Base-by-base conservation (phyloP, 2,113 vertebrate species). In the Origma solitaria region DNA sequence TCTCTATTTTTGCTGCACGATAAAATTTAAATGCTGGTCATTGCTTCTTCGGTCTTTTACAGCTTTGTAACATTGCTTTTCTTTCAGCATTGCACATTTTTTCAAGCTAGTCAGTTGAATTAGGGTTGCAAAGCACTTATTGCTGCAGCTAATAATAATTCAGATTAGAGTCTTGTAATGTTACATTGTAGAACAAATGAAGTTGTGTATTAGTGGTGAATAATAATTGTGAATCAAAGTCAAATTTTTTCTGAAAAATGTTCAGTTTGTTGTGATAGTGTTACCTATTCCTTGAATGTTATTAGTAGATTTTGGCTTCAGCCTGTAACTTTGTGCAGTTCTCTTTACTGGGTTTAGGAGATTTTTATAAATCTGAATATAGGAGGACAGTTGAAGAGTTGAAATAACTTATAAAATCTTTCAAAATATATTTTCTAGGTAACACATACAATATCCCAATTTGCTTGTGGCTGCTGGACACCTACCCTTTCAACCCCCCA, bases 371-470 rank as follows among this genome's bases (percentile, higher is more conserved):
- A 20, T 71, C 35, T 72, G 28, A 30, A 28, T 27, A 42, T 9
- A 82, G 54, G 24, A 80, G 10, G 22, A 47, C 14, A 44, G 37
- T 23, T 66, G 27, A 60, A 92, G 30, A 64, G 62, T 87, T 94
- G 40, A 61, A 78, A 56, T 86, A 54, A 95, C 82, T 65, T 82
- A 14, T 71, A 85, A 87, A 90, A 60, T 92, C 18, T 85, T 95
- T 96, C 60, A 75, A 92, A 89, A 76, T 90, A 65, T 92, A 86
- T 76, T 86, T 56, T 93, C 78, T 80, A 99, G 99, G 99, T 96
- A 99, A 99, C 94, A 98, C 98, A 35, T 99, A 99, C 91, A 99
- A 99, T 97, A 99, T 99, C 94, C 99, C 99, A 28, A 98, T 99
- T 94, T 99, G 99, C 92, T 97, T 99, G 70, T 99, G 99, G 99